These are phyloP conservation scores for Antedon mediterranea DNA, from an alignment of 53 echinoderm and acorn worm genomes.

Conservation along the genomic window DNA sequence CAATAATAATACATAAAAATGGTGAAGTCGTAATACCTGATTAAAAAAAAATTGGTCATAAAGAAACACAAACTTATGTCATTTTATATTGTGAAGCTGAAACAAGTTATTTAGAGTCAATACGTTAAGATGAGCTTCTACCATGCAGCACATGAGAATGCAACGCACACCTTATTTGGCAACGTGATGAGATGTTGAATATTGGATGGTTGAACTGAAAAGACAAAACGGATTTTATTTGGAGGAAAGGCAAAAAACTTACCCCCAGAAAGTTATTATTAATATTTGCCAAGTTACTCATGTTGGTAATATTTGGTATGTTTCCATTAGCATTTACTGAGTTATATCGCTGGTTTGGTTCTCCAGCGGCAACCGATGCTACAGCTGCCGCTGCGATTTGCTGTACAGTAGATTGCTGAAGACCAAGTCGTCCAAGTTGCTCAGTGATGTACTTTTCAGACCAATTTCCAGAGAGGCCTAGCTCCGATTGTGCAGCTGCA, in stretches of 20 bases:
- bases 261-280: not conserved
- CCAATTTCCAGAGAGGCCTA: constrained; percentile 59
- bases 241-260: not conserved
- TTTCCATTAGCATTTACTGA: constrained; percentile 4
- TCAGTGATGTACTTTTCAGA: constrained; percentile 67
- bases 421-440: constrained; percentile 16
- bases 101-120: too few species aligned
- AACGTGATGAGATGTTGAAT: not conserved
- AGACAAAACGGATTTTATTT: too few species aligned
- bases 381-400: constrained; percentile 3
- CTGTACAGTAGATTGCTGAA: constrained; percentile 9
- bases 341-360: constrained; percentile 6
- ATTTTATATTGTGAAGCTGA: too few species aligned
- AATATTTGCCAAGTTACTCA: not conserved
- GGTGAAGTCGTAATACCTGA: too few species aligned
- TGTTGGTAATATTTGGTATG: not conserved
- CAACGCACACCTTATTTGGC: not conserved
- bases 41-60: too few species aligned
- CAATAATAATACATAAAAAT: too few species aligned
- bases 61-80: too few species aligned
- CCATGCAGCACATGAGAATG: not conserved
- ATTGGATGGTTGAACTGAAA: too few species aligned
- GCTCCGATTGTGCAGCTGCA: constrained; percentile 15
- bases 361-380: constrained; percentile 4
- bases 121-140: too few species aligned